Percentiles rank a stretch among this genome's conserved stretches.
phyloP scores from a whole-genome alignment of 2,888 invertebrate genomes.

The Sinhomidia bicolor region DNA sequence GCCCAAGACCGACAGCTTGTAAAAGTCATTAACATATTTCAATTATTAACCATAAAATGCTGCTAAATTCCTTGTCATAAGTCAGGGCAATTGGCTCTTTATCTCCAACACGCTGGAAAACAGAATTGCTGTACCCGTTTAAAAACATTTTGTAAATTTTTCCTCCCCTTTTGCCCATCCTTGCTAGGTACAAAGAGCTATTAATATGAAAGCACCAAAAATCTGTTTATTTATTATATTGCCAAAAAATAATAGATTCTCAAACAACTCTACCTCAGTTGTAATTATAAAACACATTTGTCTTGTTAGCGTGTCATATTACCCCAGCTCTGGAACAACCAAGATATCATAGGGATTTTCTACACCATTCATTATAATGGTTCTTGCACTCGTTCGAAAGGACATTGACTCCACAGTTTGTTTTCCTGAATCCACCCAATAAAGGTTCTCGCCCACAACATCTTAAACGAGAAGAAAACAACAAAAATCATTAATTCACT shows the following conservation, averaged over 20 bases:
- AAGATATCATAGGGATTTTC: slow-evolving; percentile 86
- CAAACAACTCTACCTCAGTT: too few species aligned
- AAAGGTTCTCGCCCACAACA: slow-evolving; percentile 87
- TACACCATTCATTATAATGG: slow-evolving; percentile 85
- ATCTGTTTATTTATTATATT: neutral
- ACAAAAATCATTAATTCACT: neutral
- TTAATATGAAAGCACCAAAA: slow-evolving; percentile 75
- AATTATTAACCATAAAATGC: slow-evolving; percentile 84
- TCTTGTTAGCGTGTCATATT: too few species aligned
- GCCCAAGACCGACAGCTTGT: too few species aligned
- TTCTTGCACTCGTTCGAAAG: slow-evolving; percentile 84
- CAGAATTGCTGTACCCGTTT: slow-evolving; percentile 85
- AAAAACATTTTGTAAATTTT: slow-evolving; percentile 87
- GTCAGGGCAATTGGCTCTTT: slow-evolving; percentile 84
- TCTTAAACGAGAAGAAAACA: slow-evolving; percentile 83
- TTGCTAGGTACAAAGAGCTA: slow-evolving; percentile 87
- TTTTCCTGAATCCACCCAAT: slow-evolving; percentile 87
- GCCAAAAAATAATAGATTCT: too few species aligned
- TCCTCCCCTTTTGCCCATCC: slow-evolving; percentile 72
- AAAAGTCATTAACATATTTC: too few species aligned
- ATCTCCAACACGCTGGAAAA: slow-evolving; percentile 82
- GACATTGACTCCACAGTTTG: slow-evolving; percentile 87
- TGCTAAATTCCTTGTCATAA: slow-evolving; percentile 85
- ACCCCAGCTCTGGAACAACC: slow-evolving; percentile 87
- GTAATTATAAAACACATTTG: too few species aligned